Evolutionary conservation across 2,888 invertebrate species (phyloP).

Genomic region (Adelognathus sp.): DNA sequence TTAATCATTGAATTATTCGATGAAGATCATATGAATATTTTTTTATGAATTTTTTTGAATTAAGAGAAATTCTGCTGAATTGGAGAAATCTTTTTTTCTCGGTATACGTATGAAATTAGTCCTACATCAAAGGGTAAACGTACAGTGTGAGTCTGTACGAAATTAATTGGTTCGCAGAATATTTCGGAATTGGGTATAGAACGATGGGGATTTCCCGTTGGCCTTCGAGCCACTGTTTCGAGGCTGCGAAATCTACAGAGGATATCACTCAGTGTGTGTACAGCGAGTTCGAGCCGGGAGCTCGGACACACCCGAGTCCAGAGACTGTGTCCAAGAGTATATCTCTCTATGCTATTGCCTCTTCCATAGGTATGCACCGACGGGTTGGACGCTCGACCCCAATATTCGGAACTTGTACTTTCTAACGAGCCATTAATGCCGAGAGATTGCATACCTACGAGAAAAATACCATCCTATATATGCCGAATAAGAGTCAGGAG

Average conservation of each 20-base stretch:
- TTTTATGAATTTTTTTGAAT: no score
- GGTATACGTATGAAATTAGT: background rate
- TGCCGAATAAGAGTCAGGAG: background rate
- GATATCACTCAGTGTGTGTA: background rate
- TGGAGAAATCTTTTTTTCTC: no score
- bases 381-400: conserved; percentile 53
- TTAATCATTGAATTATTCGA: no score
- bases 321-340: conserved; percentile 16
- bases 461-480: background rate
- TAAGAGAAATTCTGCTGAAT: no score
- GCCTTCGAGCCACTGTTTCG: conserved; percentile 7
- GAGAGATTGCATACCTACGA: conserved; percentile 14
- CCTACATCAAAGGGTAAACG: background rate
- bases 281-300: conserved; percentile 19
- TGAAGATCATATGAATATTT: no score
- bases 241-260: conserved; percentile 26
- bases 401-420: conserved; percentile 58
- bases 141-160: background rate
- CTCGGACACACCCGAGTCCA: conserved; percentile 30
- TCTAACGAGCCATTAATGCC: conserved; percentile 46
- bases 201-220: conserved; percentile 26
- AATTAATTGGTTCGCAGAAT: background rate
- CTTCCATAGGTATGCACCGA: conserved; percentile 35
- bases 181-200: conserved; percentile 7
- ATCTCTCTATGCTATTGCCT: background rate